Evolutionary conservation across 1,140 invertebrate genomes (phyloP).

Genomic region (Anoplolepis gracilipes): DNA sequence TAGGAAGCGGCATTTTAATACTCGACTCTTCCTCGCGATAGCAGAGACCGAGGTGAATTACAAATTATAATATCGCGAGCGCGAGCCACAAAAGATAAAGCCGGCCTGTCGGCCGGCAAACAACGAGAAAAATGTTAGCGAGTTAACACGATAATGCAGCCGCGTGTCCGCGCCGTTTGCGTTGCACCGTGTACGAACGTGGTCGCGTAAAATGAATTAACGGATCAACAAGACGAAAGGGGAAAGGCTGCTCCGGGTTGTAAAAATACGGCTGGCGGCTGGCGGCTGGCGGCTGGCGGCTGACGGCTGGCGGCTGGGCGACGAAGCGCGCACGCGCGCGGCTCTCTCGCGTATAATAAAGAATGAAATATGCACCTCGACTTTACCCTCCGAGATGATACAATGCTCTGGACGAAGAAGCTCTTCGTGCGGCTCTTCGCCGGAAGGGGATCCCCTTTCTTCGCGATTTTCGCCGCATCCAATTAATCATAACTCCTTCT

Average conservation of each 20-base stretch:
- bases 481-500: conserved; percentile 22
- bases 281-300: conserved; percentile 1
- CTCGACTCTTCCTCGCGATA: neutral
- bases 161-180: conserved; percentile 43
- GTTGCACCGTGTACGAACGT: neutral
- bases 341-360: conserved; percentile 52
- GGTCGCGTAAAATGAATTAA: conserved; percentile 40
- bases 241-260: conserved; percentile 22
- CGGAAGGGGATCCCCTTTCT: conserved; percentile 4
- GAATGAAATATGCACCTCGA: conserved; percentile 66
- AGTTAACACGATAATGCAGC: conserved; percentile 48
- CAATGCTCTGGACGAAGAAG: neutral
- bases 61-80: conserved; percentile 32
- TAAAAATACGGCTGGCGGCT: conserved; percentile 37
- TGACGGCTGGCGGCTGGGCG: conserved; percentile 8
- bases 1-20: neutral
- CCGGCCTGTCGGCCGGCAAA: conserved; percentile 16
- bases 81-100: conserved; percentile 5
- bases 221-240: conserved; percentile 38
- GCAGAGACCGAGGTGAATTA: conserved; percentile 1
- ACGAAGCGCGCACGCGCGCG: conserved; percentile 43
- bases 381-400: conserved; percentile 38
- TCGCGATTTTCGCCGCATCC: conserved; percentile 4
- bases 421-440: neutral
- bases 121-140: conserved; percentile 20